Conservation (phyloP, 2,888 invertebrate genomes). For the Drosophila aldrichi region DNA sequence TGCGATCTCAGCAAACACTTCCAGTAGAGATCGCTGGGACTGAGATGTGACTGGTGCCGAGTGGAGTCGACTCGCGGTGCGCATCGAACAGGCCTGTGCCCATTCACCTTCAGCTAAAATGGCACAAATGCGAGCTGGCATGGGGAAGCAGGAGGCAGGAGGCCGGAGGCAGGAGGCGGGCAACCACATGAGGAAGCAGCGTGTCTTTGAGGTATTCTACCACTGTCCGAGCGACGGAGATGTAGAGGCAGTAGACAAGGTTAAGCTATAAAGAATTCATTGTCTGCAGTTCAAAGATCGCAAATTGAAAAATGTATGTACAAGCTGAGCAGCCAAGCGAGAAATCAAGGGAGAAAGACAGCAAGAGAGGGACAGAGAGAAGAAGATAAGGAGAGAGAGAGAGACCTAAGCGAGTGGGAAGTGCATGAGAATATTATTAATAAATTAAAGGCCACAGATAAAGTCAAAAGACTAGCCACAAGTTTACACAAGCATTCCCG, state of each 20-base stretch:
- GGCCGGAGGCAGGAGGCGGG: not conserved
- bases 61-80: conserved; percentile 17
- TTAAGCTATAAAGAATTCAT: conserved; percentile 81
- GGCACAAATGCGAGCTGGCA: conserved; percentile 20
- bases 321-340: conserved; percentile 26
- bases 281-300: conserved; percentile 78
- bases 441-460: conserved; percentile 80
- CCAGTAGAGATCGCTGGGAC: conserved; percentile 2
- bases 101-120: conserved; percentile 52
- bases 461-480: conserved; percentile 68
- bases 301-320: conserved; percentile 78
- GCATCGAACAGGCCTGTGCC: conserved; percentile 26
- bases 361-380: not conserved
- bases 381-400: not conserved
- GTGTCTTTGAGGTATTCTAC: conserved; percentile 16
- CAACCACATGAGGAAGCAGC: conserved; percentile 44
- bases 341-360: conserved; percentile 2
- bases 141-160: not conserved
- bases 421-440: conserved; percentile 78
- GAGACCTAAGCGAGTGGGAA: conserved; percentile 53
- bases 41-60: conserved; percentile 40
- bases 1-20: conserved; percentile 28
- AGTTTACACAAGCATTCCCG: conserved; percentile 66
- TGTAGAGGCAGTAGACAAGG: conserved; percentile 63
- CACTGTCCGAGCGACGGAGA: conserved; percentile 19